A percentile compares a stretch with the other conserved stretches of the same genome.
Conservation (phyloP, 2,888 invertebrate species). For the Chydorus sphaericus region DNA sequence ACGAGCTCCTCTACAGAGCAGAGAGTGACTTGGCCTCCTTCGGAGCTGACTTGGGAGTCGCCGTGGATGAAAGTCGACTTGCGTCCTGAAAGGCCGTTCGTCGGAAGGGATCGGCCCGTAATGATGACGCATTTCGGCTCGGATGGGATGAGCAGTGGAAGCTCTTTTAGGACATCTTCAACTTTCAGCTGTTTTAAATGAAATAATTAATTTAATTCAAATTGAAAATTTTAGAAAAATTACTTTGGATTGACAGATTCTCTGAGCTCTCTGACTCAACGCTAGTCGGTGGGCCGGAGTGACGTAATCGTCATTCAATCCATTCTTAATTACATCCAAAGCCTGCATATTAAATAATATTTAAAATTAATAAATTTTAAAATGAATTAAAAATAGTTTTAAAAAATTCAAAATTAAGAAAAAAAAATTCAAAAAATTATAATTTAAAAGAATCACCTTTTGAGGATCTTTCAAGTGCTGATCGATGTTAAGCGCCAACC, state of each 20-base stretch:
- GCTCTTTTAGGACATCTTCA: conserved; percentile 18
- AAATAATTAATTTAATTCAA: too few relatives aligned
- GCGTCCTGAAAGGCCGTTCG: conserved; percentile 21
- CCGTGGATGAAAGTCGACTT: conserved; percentile 26
- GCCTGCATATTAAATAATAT: conserved; percentile 23
- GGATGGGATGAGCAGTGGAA: neutral
- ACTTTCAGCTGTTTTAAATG: conserved; percentile 22
- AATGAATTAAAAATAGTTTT: neutral
- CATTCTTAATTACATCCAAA: conserved; percentile 26
- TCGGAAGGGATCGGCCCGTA: conserved; percentile 9
- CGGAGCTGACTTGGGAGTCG: conserved; percentile 16
- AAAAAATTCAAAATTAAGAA: too few relatives aligned
- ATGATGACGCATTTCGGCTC: conserved; percentile 10
- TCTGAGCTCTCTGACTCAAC: conserved; percentile 29
- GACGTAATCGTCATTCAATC: conserved; percentile 28
- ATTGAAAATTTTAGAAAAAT: too few relatives aligned
- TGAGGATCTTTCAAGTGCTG: conserved; percentile 33
- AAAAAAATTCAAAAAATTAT: too few relatives aligned
- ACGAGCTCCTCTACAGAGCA: conserved; percentile 42
- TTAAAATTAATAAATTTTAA: neutral
- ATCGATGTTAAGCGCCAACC: conserved; percentile 45
- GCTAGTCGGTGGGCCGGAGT: conserved; percentile 29
- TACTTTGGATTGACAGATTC: conserved; percentile 26
- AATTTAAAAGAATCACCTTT: too few relatives aligned
- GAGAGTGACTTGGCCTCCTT: conserved; percentile 28